These are phyloP conservation scores for Oreohelix idahoensis DNA, from an alignment of 1,140 invertebrate species.

Conservation along the genomic window DNA sequence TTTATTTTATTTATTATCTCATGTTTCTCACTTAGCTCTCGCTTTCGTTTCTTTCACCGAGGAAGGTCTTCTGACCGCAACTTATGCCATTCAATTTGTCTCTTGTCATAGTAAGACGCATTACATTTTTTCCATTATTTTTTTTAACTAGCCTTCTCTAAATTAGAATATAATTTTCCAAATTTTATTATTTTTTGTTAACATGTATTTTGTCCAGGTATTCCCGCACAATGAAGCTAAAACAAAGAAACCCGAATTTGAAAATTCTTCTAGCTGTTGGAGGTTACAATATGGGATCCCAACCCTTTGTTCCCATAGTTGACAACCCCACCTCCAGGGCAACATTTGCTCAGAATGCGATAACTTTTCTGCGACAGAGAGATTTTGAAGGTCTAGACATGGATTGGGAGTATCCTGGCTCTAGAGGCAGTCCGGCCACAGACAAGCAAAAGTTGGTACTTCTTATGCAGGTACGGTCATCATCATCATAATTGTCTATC, in stretches of 20 bases:
- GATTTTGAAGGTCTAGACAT: conserved; percentile 29
- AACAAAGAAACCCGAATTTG: not conserved
- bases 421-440: not conserved
- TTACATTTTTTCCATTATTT: too few species aligned
- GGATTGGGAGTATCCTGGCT: conserved; percentile 26
- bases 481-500: too few species aligned
- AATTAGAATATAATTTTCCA: too few species aligned
- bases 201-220: not conserved
- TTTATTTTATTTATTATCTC: too few species aligned
- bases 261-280: conserved; percentile 83
- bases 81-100: too few species aligned
- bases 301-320: conserved; percentile 74
- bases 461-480: conserved; percentile 14
- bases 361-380: conserved; percentile 86
- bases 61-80: too few species aligned
- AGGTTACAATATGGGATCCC: conserved; percentile 95
- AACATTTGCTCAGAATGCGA: conserved; percentile 72
- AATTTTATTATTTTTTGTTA: too few species aligned
- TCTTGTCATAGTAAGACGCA: too few species aligned
- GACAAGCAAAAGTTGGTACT: conserved; percentile 7
- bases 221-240: conserved; percentile 7
- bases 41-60: too few species aligned
- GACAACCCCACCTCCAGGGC: conserved; percentile 38
- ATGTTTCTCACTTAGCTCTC: too few species aligned
- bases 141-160: too few species aligned